Evolutionary conservation across 2,888 invertebrate species (phyloP).

Genomic region (Drosophila suboccidentalis): DNA sequence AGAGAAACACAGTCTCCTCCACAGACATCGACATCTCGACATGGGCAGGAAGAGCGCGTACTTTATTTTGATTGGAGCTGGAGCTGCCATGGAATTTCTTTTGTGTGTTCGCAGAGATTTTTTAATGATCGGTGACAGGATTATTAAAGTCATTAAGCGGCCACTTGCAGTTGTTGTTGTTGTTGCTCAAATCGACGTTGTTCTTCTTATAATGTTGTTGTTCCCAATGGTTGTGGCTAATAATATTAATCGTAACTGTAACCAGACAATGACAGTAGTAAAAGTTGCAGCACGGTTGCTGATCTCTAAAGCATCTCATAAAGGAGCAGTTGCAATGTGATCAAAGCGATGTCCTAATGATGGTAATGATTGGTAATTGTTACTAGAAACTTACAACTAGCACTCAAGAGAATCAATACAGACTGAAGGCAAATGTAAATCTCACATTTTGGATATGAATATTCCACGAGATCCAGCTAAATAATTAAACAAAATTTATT

Average conservation of each 20-base stretch:
- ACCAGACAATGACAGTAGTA: conserved; percentile 64
- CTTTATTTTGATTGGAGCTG: conserved; percentile 81
- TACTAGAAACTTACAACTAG: background rate
- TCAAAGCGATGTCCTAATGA: no score
- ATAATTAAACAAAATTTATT: background rate
- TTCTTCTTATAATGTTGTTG: conserved; percentile 36
- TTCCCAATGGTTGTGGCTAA: conserved; percentile 59
- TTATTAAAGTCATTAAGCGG: conserved; percentile 79
- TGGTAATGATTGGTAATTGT: background rate
- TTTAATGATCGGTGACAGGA: conserved; percentile 81
- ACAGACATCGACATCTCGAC: background rate
- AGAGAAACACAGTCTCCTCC: conserved; percentile 7
- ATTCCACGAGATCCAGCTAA: background rate
- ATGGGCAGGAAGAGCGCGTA: conserved; percentile 76
- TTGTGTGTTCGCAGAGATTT: conserved; percentile 77
- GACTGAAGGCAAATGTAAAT: background rate
- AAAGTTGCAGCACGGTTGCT: conserved; percentile 49
- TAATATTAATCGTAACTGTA: conserved; percentile 72
- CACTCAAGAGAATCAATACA: background rate
- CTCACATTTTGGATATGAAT: no score
- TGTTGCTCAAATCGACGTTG: conserved; percentile 11
- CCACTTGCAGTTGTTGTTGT: conserved; percentile 42
- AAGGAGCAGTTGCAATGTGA: no score
- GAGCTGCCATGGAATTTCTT: conserved; percentile 81
- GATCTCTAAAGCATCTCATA: no score